Evolutionary conservation across 2,888 invertebrate genomes (phyloP).

Genomic region (Stenolophus ochropezus): DNA sequence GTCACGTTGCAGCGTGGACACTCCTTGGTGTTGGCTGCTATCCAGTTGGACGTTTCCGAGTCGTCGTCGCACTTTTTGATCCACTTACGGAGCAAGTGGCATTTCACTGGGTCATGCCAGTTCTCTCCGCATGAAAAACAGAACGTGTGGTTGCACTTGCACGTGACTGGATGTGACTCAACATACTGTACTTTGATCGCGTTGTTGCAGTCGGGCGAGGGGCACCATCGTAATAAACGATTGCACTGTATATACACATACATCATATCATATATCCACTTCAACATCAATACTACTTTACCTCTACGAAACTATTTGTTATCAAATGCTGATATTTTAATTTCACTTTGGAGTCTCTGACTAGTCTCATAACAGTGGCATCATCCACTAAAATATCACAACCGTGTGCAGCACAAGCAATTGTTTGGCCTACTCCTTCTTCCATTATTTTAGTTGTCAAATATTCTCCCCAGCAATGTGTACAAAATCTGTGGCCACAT

Average conservation of each 20-base stretch:
- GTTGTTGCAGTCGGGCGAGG: slow-evolving; percentile 97
- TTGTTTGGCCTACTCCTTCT: slow-evolving; percentile 96
- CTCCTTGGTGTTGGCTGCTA: slow-evolving; percentile 99
- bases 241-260: slow-evolving; percentile 80
- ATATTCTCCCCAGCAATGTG: slow-evolving; percentile 97
- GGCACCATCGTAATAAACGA: slow-evolving; percentile 97
- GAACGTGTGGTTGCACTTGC: slow-evolving; percentile 95
- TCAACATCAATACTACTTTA: neutral
- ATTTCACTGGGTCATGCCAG: slow-evolving; percentile 99
- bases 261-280: slow-evolving; percentile 9
- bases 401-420: slow-evolving; percentile 97
- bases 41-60: slow-evolving; percentile 99
- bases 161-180: slow-evolving; percentile 93
- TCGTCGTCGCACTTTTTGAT: slow-evolving; percentile 99
- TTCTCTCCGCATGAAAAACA: slow-evolving; percentile 98
- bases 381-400: slow-evolving; percentile 99
- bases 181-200: slow-evolving; percentile 93
- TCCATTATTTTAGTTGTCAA: slow-evolving; percentile 98
- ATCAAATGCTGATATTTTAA: slow-evolving; percentile 98
- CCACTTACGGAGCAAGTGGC: slow-evolving; percentile 94
- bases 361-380: slow-evolving; percentile 94
- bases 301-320: slow-evolving; percentile 97
- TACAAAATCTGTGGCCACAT: slow-evolving; percentile 98
- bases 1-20: slow-evolving; percentile 99
- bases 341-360: slow-evolving; percentile 90